These are phyloP conservation scores for Actinemys pallida DNA, from an alignment of 2,113 vertebrate genomes.

Conservation along the genomic window DNA sequence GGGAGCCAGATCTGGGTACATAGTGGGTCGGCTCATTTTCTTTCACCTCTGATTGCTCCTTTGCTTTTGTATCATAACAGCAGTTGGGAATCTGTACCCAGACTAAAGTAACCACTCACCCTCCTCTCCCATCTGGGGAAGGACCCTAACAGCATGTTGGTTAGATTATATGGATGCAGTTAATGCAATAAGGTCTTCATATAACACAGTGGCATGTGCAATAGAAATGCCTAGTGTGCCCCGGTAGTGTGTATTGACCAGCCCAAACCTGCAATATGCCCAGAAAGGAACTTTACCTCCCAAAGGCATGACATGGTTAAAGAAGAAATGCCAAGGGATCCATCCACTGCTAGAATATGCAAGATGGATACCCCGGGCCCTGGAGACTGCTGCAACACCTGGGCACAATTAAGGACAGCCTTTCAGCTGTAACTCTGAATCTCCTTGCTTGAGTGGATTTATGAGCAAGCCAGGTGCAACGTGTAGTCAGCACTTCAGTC, in stretches of 20 bases:
- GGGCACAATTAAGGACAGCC: neutral
- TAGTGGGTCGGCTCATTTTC: neutral
- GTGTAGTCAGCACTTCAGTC: neutral
- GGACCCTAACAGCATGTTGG: neutral
- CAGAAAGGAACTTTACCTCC: neutral
- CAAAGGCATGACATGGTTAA: neutral
- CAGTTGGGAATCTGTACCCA: neutral
- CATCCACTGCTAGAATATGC: neutral
- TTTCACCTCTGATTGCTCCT: neutral
- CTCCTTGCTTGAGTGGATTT: neutral
- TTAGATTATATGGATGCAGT: neutral
- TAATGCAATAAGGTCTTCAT: neutral
- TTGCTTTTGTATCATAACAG: neutral
- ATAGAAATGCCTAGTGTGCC: neutral
- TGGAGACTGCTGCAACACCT: neutral
- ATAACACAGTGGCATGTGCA: neutral
- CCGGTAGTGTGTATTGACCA: neutral
- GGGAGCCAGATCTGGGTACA: neutral
- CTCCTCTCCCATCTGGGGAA: neutral
- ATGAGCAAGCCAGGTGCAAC: neutral
- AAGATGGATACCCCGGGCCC: neutral
- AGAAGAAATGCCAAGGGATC: neutral
- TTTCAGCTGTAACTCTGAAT: neutral
- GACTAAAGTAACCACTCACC: neutral
- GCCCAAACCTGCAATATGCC: neutral